A percentile compares a stretch with the other conserved stretches of the same genome.
Conservation (phyloP, 2,888 invertebrate genomes). For the Athalia rosae region DNA sequence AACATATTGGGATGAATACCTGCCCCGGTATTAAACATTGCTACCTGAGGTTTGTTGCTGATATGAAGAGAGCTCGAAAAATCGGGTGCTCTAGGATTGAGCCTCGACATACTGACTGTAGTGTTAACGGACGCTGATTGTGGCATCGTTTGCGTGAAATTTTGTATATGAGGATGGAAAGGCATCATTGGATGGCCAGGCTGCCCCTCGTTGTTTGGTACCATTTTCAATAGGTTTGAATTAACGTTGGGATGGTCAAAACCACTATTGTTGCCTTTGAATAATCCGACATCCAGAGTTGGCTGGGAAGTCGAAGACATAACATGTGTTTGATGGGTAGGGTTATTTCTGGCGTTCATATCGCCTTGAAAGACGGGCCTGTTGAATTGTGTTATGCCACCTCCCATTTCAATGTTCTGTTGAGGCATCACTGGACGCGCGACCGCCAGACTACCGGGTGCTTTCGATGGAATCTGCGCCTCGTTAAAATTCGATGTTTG, state of each 20-base stretch:
- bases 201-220: constrained; percentile 66
- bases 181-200: constrained; percentile 62
- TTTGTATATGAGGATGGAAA: constrained; percentile 66
- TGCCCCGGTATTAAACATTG: constrained; percentile 67
- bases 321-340: constrained; percentile 60
- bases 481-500: constrained; percentile 65
- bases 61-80: constrained; percentile 78
- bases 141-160: constrained; percentile 65
- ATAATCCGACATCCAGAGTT: constrained; percentile 64
- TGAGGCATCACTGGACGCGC: constrained; percentile 68
- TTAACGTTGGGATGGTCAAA: constrained; percentile 67
- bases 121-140: constrained; percentile 71
- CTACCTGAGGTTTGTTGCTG: constrained; percentile 68
- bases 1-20: constrained; percentile 69
- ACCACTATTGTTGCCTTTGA: constrained; percentile 62
- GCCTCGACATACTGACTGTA: constrained; percentile 78
- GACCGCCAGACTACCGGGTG: constrained; percentile 68
- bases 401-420: constrained; percentile 60
- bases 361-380: constrained; percentile 66
- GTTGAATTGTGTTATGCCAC: constrained; percentile 63
- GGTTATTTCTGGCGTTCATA: constrained; percentile 59
- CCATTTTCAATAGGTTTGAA: constrained; percentile 73
- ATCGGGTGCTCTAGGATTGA: constrained; percentile 89
- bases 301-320: constrained; percentile 65
- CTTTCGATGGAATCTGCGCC: constrained; percentile 63